Conservation (phyloP, 2,888 invertebrate species). For the Synanthedon andrenaeformis region DNA sequence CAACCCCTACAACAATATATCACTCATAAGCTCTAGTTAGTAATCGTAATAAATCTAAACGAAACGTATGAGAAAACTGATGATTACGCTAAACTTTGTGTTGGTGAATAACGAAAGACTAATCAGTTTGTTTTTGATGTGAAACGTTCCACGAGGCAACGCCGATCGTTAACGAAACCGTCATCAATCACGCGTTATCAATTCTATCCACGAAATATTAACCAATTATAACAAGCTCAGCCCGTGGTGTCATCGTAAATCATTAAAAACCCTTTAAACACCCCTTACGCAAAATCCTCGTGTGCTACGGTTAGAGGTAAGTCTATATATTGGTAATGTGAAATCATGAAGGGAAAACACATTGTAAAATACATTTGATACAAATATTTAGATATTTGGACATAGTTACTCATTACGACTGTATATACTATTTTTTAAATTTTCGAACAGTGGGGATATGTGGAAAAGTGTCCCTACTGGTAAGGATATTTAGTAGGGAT, state of each 20-base stretch:
- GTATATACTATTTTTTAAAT: too few species aligned
- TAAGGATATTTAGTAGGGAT: too few species aligned
- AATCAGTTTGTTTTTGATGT: slow-evolving; percentile 11
- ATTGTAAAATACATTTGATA: too few species aligned
- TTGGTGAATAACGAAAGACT: not conserved
- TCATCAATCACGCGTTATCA: slow-evolving; percentile 64
- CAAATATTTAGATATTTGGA: too few species aligned
- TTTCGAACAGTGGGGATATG: too few species aligned
- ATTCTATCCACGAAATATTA: slow-evolving; percentile 49
- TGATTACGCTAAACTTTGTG: not conserved
- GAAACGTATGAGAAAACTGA: not conserved
- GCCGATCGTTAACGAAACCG: slow-evolving; percentile 34
- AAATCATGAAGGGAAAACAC: too few species aligned
- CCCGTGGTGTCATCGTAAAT: slow-evolving; percentile 31
- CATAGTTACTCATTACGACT: too few species aligned
- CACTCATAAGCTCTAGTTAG: too few species aligned
- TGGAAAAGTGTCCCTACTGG: too few species aligned
- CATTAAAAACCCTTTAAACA: slow-evolving; percentile 31
- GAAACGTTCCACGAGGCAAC: slow-evolving; percentile 5
- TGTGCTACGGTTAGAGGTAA: not conserved
- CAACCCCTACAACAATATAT: too few species aligned
- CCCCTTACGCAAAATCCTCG: slow-evolving; percentile 5
- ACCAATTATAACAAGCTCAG: slow-evolving; percentile 46
- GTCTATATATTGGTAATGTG: not conserved
- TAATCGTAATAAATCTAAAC: too few species aligned